Evolutionary conservation across 1,140 invertebrate species (phyloP), one percentile per base, ranked within the genome.

Genomic region (Homarus americanus): DNA sequence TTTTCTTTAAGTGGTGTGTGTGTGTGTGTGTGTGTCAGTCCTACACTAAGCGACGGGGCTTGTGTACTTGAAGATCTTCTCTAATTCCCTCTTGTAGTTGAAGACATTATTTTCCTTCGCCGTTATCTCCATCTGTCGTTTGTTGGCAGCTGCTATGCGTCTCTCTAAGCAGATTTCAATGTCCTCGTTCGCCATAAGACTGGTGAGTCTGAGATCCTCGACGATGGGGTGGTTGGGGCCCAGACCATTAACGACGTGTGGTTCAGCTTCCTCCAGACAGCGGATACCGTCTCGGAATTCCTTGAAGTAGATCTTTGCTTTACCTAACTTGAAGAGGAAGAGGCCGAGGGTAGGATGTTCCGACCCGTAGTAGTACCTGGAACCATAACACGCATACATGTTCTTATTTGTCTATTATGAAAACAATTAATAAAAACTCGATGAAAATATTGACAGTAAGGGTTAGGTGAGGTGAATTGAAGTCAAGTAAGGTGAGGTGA

Each of bases 111-210:
- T 3, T 32, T 28, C n/a, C 38, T 79, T 49, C 78, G 34, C 15
- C 32, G 36, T 12, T 24, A 20, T 4, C 49, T 58, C 63, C 49
- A 36, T 24, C 83, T 91, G 20, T 20, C 78, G 72, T 15, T 72
- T 69, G 28, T 86, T 85, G 28, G 75, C 36, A 41, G 86, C 86
- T 12, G 36, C 75, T 1, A 91, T 34, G 36, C 91, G 63, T 41
- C 66, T 53, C 69, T 92, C 87, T 3, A 92, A 44, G 82, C 83
- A 82, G 80, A 92, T 92, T 34, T 92, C 87, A 1, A 92, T 28
- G 66, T 92, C 91, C 75, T 92, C 91, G 53, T 91, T 91, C 5
- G 91, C 91, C 82, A 87, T 53, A 5, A 92, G 76, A 40, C 85
- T 82, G 7, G 82, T 34, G 34, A 78, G 75, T 1, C 32, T 10